These are phyloP conservation scores for Oscheius sp. DNA, from an alignment of 2,888 invertebrate species.

Conservation along the genomic window DNA sequence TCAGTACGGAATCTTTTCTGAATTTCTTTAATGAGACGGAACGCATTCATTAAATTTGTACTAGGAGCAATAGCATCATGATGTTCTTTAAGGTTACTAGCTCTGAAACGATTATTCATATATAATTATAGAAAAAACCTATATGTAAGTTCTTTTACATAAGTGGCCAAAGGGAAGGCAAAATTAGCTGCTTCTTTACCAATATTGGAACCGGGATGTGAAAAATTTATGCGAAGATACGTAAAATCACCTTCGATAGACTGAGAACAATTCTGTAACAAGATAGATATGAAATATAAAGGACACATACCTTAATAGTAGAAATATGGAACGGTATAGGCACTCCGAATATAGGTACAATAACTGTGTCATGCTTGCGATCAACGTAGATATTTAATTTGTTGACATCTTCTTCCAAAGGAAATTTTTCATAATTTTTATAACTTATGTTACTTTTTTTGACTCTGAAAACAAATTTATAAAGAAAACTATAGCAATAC, in stretches of 20 bases:
- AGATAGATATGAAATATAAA: too few relatives aligned
- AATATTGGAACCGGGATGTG: conserved; percentile 94
- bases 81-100: conserved; percentile 85
- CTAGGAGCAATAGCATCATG: conserved; percentile 93
- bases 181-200: conserved; percentile 87
- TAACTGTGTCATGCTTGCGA: conserved; percentile 92
- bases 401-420: conserved; percentile 91
- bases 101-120: conserved; percentile 25
- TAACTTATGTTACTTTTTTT: conserved; percentile 92
- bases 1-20: conserved; percentile 93
- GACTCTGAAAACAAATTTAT: conserved; percentile 43
- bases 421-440: conserved; percentile 89
- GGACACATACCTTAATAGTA: conserved; percentile 81
- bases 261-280: conserved; percentile 87
- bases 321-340: conserved; percentile 98
- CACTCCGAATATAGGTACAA: conserved; percentile 92
- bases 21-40: conserved; percentile 96
- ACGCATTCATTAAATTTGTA: conserved; percentile 92
- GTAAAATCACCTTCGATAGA: conserved; percentile 99
- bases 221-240: conserved; percentile 95
- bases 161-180: conserved; percentile 93
- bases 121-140: conserved; percentile 68
- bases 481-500: too few relatives aligned
- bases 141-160: conserved; percentile 88
- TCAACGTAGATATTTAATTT: conserved; percentile 94